phyloP scores from a whole-genome alignment of 2,113 vertebrate genomes.

The Chionodraco myersi region DNA sequence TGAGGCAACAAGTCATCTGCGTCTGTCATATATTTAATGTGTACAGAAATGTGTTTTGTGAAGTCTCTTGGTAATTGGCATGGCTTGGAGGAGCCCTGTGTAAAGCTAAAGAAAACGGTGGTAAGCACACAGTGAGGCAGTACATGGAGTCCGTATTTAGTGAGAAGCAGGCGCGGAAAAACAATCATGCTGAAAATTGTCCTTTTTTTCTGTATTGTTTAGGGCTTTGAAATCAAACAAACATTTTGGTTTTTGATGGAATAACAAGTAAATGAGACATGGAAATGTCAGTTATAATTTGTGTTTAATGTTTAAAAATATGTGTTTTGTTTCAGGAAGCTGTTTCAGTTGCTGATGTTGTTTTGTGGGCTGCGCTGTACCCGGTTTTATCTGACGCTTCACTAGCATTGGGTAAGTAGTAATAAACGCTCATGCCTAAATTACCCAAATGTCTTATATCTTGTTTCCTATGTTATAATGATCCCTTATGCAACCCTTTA shows the following conservation, averaged over 20 bases:
- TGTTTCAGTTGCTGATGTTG: conserved; percentile 88
- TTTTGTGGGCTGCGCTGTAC: conserved; percentile 89
- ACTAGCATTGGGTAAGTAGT: conserved; percentile 64
- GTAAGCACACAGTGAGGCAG: neutral
- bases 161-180: neutral
- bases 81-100: conserved; percentile 11
- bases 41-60: conserved; percentile 22
- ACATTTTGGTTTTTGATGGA: neutral
- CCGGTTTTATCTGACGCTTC: conserved; percentile 84
- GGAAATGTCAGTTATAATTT: neutral
- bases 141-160: conserved; percentile 6
- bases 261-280: neutral
- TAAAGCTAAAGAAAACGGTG: conserved; percentile 14
- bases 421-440: neutral
- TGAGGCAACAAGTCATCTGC: conserved; percentile 32
- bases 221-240: neutral
- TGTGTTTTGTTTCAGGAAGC: conserved; percentile 82
- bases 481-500: neutral
- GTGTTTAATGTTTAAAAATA: neutral
- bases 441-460: neutral
- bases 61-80: conserved; percentile 33
- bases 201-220: neutral
- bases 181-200: conserved; percentile 2
- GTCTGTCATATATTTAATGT: conserved; percentile 32
- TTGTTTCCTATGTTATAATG: neutral